Evolutionary conservation across 2,888 invertebrate genomes (phyloP).

Genomic region (Pollenia griseotomentosa): DNA sequence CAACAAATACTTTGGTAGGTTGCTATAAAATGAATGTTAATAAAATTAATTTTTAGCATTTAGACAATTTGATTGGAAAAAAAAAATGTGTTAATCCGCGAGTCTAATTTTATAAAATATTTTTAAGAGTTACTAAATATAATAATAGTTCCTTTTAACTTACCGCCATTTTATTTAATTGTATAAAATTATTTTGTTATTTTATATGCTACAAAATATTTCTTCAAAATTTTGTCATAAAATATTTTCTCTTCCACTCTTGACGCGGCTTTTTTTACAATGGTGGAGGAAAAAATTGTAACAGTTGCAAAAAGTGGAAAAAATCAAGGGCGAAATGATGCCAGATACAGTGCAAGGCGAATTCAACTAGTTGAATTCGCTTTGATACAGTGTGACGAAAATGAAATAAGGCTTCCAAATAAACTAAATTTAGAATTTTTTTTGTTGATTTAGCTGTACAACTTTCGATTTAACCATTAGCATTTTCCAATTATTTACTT

Average conservation of each 20-base stretch:
- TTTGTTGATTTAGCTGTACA: too few species aligned
- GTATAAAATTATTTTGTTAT: not conserved
- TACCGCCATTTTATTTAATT: slow-evolving; percentile 64
- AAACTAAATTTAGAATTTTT: too few species aligned
- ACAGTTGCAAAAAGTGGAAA: not conserved
- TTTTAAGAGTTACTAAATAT: not conserved
- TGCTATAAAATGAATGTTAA: slow-evolving; percentile 47
- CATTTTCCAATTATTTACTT: too few species aligned
- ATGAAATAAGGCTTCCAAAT: too few species aligned
- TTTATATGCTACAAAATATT: slow-evolving; percentile 34
- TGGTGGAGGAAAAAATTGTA: slow-evolving; percentile 11
- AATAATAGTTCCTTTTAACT: slow-evolving; percentile 19
- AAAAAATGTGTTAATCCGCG: slow-evolving; percentile 54
- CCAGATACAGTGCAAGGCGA: too few species aligned
- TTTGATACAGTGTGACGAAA: too few species aligned
- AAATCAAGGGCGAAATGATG: not conserved
- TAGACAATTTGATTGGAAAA: not conserved
- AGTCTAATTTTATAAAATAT: not conserved
- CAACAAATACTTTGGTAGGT: slow-evolving; percentile 93
- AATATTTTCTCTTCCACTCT: slow-evolving; percentile 36
- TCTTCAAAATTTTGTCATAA: slow-evolving; percentile 51
- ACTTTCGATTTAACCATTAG: too few species aligned
- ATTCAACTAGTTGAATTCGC: too few species aligned
- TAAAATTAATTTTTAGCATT: slow-evolving; percentile 14
- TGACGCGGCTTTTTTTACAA: slow-evolving; percentile 67